Base-by-base conservation (phyloP, 2,888 invertebrate species). In the Hemistola chrysoprasaria region DNA sequence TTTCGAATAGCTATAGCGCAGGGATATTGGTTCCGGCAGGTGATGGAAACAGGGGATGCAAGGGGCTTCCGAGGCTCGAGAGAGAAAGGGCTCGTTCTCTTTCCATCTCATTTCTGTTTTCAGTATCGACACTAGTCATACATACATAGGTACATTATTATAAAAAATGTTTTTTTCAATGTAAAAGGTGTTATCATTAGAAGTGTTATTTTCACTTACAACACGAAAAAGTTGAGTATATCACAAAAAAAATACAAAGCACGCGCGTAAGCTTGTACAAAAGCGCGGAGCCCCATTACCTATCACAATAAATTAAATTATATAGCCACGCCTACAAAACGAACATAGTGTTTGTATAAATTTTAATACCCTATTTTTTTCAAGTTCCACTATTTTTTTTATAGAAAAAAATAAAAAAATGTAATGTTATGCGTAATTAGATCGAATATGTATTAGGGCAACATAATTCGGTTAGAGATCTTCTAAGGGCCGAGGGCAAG, bases 381-480 rank as follows among this genome's bases (percentile, higher is more conserved):
- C 11, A 31, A 20, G n/a, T 8, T 16, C 2, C 26, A n/a, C 6
- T 37, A 22, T 37, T 34, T 44, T 39, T 38, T 11, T 36, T 7
- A 46, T 26, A 37, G 16, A 43, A 49, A 40, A 47, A 48, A 49
- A 11, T 40, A 55, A 54, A 50, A 58, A 53, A 59, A 50, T 33
- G 66, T 84, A 87, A 89, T 87, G 83, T 87, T 87, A 89, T 89
- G 89, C 90, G 89, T 89, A 89, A 90, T 87, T 88, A 88, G 86
- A 86, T 80, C 83, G 81, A 79, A 77, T 73, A 78, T 72, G 80
- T 85, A 85, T 66, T 68, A 88, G 88, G 90, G 66, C 47, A 78
- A 49, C 89, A 90, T 87, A 81, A 61, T 58, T 48, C 38, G 43
- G 47, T 45, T 59, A 65, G 64, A 65, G 60, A 50, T 47, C 31